Percentiles rank a stretch among this genome's conserved stretches.
Conservation (phyloP, 2,797 vertebrate genomes). For the Dendrocincla fuliginosa region DNA sequence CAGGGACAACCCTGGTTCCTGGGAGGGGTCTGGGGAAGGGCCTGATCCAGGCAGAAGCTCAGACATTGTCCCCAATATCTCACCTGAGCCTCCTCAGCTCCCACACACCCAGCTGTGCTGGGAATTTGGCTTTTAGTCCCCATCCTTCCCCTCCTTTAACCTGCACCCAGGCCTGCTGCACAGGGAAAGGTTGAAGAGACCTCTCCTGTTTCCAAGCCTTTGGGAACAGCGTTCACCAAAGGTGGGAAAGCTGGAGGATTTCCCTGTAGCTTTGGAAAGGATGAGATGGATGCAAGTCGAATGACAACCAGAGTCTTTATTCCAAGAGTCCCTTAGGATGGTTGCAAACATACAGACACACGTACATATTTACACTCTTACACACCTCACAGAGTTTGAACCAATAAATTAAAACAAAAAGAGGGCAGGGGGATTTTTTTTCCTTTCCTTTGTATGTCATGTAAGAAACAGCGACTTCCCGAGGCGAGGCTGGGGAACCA, state of each 20-base stretch:
- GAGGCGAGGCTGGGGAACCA: constrained; percentile 31
- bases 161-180: background rate
- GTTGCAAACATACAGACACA: constrained; percentile 81
- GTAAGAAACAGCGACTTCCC: constrained; percentile 70
- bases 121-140: background rate
- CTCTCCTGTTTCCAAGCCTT: background rate
- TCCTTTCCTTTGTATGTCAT: background rate
- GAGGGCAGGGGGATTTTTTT: background rate
- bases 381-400: constrained; percentile 77
- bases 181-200: background rate
- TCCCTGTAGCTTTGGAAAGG: background rate
- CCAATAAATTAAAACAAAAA: constrained; percentile 78
- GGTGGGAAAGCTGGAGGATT: background rate
- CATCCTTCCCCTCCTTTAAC: background rate
- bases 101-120: accelerated
- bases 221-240: background rate
- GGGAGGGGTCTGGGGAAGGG: background rate
- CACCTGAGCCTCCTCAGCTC: background rate
- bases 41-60: too few relatives aligned
- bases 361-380: constrained; percentile 81
- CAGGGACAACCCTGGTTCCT: background rate
- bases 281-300: constrained; percentile 50
- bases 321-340: constrained; percentile 74
- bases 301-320: constrained; percentile 79
- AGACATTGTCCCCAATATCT: accelerated